Evolutionary conservation across 1,140 invertebrate genomes (phyloP), one percentile per base, ranked within the genome.

Genomic region (Solenopsis fugax): DNA sequence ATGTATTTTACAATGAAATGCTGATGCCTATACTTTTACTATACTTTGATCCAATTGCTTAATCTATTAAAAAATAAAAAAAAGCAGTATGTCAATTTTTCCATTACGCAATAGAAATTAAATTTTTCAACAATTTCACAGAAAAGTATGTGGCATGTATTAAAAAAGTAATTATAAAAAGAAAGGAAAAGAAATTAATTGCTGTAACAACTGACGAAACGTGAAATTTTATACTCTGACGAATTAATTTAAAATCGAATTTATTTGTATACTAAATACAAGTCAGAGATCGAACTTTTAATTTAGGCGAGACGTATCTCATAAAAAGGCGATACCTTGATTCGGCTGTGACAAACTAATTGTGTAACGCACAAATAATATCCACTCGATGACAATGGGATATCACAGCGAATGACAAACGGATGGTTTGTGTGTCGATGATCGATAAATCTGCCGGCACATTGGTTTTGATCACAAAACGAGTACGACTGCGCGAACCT

Each of bases 401-500:
- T 72, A 34, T 72, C 34, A 73, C 80, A 4, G 52, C 34, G 29
- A 78, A 45, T 65, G 62, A n/a, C 10, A 58, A 58, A 13, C 24
- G 41, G 13, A 34, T 34, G 5, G 48, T 18, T 48, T 7, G 18
- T 48, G 4, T 54, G 37, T 80, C 12, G 52, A 54, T 10, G 18
- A 80, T 72, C 41, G 24, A 64, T 24, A 24, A 80, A 75, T 86
- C 60, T 13, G 16, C 4, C 24, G 50, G n/a, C 13, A 41, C 60
- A 29, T 71, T 29, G n/a, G 37, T 80, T 45, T 50, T n/a, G 72
- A 62, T 24, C 34, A 29, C 24, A 45, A 75, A 41, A 21, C 3
- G 52, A 48, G 80, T 58, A 52, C 37, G 80, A n/a, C 4, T 78
- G 71, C 60, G 45, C 64, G 71, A 62, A 72, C n/a, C 52, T 54